Percentiles rank a stretch among this genome's conserved stretches.
These are phyloP conservation scores for Caiman crocodilus DNA, from an alignment of 2,797 vertebrate genomes.

Conservation along the genomic window DNA sequence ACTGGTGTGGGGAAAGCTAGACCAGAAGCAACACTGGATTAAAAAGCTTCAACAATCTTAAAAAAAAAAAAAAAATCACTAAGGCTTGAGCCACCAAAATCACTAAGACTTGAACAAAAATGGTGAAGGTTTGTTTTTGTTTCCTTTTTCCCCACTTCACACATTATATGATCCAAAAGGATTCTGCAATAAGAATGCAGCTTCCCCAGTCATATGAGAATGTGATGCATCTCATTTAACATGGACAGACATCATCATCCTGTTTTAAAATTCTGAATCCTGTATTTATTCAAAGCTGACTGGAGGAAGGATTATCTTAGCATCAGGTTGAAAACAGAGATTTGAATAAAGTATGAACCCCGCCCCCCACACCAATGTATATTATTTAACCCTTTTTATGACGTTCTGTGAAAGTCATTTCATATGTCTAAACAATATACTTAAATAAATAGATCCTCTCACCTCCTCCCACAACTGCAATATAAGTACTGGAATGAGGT, in stretches of 20 bases:
- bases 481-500: background rate
- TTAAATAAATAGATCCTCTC: background rate
- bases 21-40: background rate
- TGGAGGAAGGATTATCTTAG: constrained; percentile 4
- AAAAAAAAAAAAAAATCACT: too few relatives aligned
- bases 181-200: accelerated
- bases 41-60: too few relatives aligned
- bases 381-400: background rate
- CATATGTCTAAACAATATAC: background rate
- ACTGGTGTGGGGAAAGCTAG: background rate
- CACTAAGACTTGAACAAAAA: background rate
- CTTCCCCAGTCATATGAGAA: background rate
- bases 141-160: background rate
- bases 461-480: background rate
- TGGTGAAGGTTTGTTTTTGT: background rate
- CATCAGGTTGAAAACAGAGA: background rate
- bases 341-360: background rate
- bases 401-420: background rate
- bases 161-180: background rate
- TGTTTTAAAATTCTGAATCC: background rate
- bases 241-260: background rate
- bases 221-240: background rate
- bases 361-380: background rate
- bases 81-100: too few relatives aligned
- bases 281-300: background rate